These are phyloP conservation scores for Diorhabda sublineata DNA, from an alignment of 1,140 invertebrate genomes.

Conservation along the genomic window DNA sequence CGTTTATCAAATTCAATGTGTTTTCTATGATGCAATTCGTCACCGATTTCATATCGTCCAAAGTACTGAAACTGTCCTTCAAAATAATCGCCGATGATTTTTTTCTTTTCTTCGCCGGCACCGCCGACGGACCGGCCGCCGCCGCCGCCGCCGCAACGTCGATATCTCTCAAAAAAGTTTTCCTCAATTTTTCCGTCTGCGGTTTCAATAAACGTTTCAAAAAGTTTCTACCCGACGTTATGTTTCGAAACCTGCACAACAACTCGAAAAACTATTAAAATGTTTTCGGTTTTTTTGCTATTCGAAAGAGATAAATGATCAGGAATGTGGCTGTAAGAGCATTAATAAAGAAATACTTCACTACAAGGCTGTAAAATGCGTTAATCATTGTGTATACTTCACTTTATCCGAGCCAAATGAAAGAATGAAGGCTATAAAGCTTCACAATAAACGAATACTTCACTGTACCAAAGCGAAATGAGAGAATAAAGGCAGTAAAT, in stretches of 20 bases:
- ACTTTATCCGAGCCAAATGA: no score
- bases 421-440: no score
- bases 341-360: no score
- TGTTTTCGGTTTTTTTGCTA: no score
- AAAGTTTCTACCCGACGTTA: slow-evolving; percentile 14
- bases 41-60: slow-evolving; percentile 36
- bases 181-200: slow-evolving; percentile 18
- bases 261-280: no score
- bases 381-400: no score
- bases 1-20: slow-evolving; percentile 35
- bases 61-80: slow-evolving; percentile 11
- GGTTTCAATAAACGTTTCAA: slow-evolving; percentile 22
- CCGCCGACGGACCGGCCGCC: slow-evolving; percentile 19
- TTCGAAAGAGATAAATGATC: no score
- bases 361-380: no score
- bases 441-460: no score
- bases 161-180: slow-evolving; percentile 5
- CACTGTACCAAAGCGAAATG: no score
- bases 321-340: no score
- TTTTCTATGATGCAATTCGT: slow-evolving; percentile 38
- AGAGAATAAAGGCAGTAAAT: no score
- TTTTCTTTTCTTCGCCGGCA: slow-evolving; percentile 16
- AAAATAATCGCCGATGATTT: slow-evolving; percentile 1
- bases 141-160: slow-evolving; percentile 8
- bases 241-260: slow-evolving; percentile 12